Evolutionary conservation across 2,888 invertebrate genomes (phyloP).

Genomic region (Eristalis arbustorum): DNA sequence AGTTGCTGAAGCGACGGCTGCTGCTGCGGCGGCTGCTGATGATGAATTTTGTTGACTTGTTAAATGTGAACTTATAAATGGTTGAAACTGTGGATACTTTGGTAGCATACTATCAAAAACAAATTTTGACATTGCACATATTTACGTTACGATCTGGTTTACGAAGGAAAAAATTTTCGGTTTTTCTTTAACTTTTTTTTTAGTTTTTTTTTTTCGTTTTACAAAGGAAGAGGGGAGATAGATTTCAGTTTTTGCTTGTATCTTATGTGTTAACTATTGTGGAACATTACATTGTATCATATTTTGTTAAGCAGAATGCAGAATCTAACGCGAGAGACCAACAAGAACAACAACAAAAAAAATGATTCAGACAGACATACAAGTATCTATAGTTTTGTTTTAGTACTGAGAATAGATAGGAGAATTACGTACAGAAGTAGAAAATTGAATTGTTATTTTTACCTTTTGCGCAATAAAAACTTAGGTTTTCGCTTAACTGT

Average conservation of each 20-base stretch:
- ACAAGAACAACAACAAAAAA: too few species aligned
- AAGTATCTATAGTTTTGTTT: slow-evolving; percentile 66
- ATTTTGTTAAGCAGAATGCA: slow-evolving; percentile 10
- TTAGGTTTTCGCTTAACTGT: slow-evolving; percentile 23
- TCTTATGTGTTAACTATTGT: slow-evolving; percentile 46
- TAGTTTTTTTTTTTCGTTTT: slow-evolving; percentile 51
- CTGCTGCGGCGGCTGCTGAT: slow-evolving; percentile 87
- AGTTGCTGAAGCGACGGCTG: slow-evolving; percentile 73
- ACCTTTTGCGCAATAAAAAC: slow-evolving; percentile 50
- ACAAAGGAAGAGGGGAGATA: slow-evolving; percentile 34
- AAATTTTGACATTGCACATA: slow-evolving; percentile 96
- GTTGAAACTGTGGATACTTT: slow-evolving; percentile 91
- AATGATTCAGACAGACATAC: slow-evolving; percentile 13
- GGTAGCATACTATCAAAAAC: slow-evolving; percentile 99
- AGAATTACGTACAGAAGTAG: slow-evolving; percentile 51
- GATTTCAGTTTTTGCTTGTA: slow-evolving; percentile 20
- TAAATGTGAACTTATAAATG: slow-evolving; percentile 81
- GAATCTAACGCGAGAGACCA: slow-evolving; percentile 59
- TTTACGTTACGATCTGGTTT: slow-evolving; percentile 74
- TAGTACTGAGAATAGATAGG: slow-evolving; percentile 59
- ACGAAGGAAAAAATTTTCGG: slow-evolving; percentile 61
- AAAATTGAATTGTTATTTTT: slow-evolving; percentile 56
- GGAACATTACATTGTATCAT: slow-evolving; percentile 31
- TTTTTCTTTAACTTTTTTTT: slow-evolving; percentile 30
- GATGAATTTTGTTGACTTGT: slow-evolving; percentile 82